A percentile compares a stretch with the other conserved stretches of the same genome.
These are phyloP conservation scores for Sycophaga agraensis DNA, from an alignment of 1,140 invertebrate species.

Conservation along the genomic window DNA sequence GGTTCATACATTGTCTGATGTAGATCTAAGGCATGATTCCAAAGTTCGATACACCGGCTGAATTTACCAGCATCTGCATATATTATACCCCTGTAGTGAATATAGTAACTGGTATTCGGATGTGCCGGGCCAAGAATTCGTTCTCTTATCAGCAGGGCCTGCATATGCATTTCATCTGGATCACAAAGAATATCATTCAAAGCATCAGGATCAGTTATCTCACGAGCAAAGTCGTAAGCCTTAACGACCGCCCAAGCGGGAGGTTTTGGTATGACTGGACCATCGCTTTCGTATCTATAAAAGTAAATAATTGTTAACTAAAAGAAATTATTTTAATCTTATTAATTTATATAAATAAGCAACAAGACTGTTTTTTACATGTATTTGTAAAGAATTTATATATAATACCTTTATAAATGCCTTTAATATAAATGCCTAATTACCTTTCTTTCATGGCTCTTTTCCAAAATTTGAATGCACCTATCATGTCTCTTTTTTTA, in stretches of 20 bases:
- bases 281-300: constrained; percentile 60
- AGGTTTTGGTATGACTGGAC: constrained; percentile 68
- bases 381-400: no score
- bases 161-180: constrained; percentile 95
- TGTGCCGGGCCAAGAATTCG: constrained; percentile 88
- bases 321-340: no score
- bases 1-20: constrained; percentile 90
- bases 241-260: constrained; percentile 68
- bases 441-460: constrained; percentile 83
- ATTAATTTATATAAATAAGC: no score
- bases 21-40: constrained; percentile 97
- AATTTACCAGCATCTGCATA: constrained; percentile 95
- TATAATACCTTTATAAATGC: no score
- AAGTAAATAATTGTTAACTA: no score
- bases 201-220: constrained; percentile 76
- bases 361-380: no score
- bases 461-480: constrained; percentile 85
- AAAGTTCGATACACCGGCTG: constrained; percentile 85
- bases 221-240: constrained; percentile 85
- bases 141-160: constrained; percentile 90
- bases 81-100: constrained; percentile 88
- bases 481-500: constrained; percentile 90
- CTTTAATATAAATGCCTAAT: no score
- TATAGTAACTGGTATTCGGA: constrained; percentile 95
- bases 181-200: constrained; percentile 86